phyloP scores from a whole-genome alignment of 2,888 invertebrate species.

The Eristalis tenax region DNA sequence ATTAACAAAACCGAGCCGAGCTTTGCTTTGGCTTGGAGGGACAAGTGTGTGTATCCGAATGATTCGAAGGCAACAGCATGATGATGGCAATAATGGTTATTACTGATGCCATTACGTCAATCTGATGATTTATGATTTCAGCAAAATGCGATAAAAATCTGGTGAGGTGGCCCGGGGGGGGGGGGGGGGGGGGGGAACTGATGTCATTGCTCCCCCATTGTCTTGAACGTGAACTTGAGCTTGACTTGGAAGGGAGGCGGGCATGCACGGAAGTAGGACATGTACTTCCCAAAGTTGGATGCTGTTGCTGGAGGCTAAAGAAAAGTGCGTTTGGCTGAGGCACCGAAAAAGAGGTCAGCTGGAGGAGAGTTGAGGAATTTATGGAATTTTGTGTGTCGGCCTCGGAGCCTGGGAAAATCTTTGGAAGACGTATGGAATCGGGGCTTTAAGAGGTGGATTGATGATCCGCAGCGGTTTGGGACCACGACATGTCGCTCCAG shows the following conservation, averaged over 20 bases:
- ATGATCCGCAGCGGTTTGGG: too few relatives aligned
- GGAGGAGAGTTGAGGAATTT: not conserved
- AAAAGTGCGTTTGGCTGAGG: not conserved
- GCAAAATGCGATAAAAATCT: constrained; percentile 60
- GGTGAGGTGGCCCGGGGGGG: not conserved
- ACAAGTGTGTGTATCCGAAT: constrained; percentile 25
- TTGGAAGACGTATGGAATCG: too few relatives aligned
- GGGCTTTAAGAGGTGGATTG: too few relatives aligned
- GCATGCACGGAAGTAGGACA: not conserved
- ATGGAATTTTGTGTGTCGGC: not conserved
- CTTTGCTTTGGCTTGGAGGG: constrained; percentile 4
- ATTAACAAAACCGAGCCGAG: constrained; percentile 39
- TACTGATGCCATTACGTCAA: constrained; percentile 67
- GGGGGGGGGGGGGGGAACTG: not conserved
- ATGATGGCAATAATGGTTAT: constrained; percentile 63
- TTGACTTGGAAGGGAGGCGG: not conserved
- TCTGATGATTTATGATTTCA: constrained; percentile 71
- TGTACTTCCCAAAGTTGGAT: not conserved
- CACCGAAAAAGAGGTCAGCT: not conserved
- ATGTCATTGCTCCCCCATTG: constrained; percentile 4
- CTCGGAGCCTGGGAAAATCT: too few relatives aligned
- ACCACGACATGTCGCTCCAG: too few relatives aligned
- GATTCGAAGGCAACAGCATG: constrained; percentile 31
- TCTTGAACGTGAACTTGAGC: not conserved
- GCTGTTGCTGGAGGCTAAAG: not conserved